phyloP scores from a whole-genome alignment of 2,888 invertebrate species.

The Phyllotreta cruciferae region DNA sequence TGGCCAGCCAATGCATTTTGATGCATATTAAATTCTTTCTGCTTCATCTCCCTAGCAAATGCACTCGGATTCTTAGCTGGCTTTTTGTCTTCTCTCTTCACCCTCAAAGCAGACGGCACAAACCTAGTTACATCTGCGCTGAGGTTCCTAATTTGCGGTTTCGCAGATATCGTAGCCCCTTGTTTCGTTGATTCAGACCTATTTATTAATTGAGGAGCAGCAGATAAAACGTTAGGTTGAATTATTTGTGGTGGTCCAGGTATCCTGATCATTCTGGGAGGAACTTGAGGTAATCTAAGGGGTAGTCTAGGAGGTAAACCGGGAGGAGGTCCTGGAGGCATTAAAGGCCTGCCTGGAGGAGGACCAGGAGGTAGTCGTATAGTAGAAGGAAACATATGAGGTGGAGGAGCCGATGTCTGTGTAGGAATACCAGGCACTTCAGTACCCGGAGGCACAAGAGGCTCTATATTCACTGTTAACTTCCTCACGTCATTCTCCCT shows the following conservation, averaged over 20 bases:
- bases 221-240: slow-evolving; percentile 74
- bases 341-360: slow-evolving; percentile 58
- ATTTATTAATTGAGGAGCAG: slow-evolving; percentile 82
- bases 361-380: slow-evolving; percentile 63
- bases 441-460: slow-evolving; percentile 47
- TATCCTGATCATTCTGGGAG: slow-evolving; percentile 61
- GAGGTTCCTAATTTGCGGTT: slow-evolving; percentile 93
- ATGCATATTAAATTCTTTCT: slow-evolving; percentile 59
- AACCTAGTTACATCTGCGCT: slow-evolving; percentile 95
- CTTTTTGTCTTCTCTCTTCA: slow-evolving; percentile 85
- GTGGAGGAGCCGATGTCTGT: slow-evolving; percentile 57
- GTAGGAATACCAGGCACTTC: slow-evolving; percentile 47
- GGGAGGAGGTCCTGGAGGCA: slow-evolving; percentile 68
- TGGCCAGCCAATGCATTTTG: slow-evolving; percentile 57
- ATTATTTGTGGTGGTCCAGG: slow-evolving; percentile 53
- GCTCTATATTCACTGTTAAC: slow-evolving; percentile 47
- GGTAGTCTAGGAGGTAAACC: slow-evolving; percentile 67
- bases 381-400: slow-evolving; percentile 54
- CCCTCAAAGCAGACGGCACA: slow-evolving; percentile 89
- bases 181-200: slow-evolving; percentile 67
- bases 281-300: slow-evolving; percentile 60
- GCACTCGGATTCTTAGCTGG: slow-evolving; percentile 65
- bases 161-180: slow-evolving; percentile 87
- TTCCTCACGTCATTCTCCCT: slow-evolving; percentile 45
- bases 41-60: slow-evolving; percentile 63